Evolutionary conservation across 2,888 invertebrate genomes (phyloP), one percentile per base, ranked within the genome.

Genomic region (Timema cristinae): DNA sequence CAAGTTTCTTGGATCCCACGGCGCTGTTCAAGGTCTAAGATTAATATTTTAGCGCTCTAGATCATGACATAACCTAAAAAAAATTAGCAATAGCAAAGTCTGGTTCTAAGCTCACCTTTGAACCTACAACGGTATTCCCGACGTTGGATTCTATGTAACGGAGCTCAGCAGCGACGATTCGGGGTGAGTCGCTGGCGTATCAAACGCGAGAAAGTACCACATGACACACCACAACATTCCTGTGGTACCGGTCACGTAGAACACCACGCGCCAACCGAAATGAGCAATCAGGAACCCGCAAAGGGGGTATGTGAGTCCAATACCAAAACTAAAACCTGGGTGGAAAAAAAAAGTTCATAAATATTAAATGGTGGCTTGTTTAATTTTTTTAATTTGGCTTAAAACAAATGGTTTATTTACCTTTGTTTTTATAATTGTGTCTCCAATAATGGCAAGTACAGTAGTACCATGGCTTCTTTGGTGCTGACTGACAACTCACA

Each of bases 301-400:
- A 59, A 90, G 81, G 13, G 89, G 89, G 80, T 90, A 90, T 51
- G 90, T 90, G 77, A 90, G 80, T 9, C 90, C 90, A 76, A 90
- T 90, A 48, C 90, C 90, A 78, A 91, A 89, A 79, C 90, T 90
- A 83, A 90, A 90, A 78, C 90, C 89, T 86, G 82, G 77, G n/a
- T n/a, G 79, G 49, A 5, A 13, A 50, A 51, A 68, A 68, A 10
- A 52, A 68, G 13, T 67, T 7, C 8, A 54, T 49, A 13, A 1
- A 67, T 69, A n/a, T 15, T 32, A 69, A 69, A 52, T 69, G 69
- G 10, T 11, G 54, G 11, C 10, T 13, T 13, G n/a, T 13, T 13
- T 13, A 11, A 2, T 54, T n/a, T 54, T 13, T 13, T 54, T 54
- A 54, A 13, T 13, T 54, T 4, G 11, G 54, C 4, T 54, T 54